Conservation (phyloP, 2,113 vertebrate genomes). For the Pelodiscus sinensis region DNA sequence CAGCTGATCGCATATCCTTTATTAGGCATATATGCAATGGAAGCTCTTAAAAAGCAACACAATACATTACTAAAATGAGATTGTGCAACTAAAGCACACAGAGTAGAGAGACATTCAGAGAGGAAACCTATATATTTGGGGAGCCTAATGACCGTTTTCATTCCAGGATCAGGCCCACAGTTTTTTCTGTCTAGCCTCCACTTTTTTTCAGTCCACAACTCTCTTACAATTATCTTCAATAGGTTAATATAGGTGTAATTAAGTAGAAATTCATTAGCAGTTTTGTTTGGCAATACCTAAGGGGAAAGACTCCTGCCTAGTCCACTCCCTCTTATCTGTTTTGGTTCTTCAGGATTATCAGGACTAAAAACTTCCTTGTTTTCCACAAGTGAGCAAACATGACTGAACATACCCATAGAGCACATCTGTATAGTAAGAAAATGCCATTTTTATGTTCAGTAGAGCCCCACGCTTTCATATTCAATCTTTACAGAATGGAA, state of each 20-base stretch:
- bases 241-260: neutral
- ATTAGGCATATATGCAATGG: neutral
- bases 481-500: neutral
- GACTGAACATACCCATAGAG: neutral
- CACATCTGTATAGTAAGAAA: neutral
- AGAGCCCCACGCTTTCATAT: neutral
- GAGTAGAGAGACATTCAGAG: neutral
- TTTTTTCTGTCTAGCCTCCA: neutral
- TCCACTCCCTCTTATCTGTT: neutral
- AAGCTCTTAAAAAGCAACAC: neutral
- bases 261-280: neutral
- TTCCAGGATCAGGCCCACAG: neutral
- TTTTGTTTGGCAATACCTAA: neutral
- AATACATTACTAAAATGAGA: neutral
- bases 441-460: neutral
- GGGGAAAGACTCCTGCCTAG: neutral
- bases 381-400: neutral
- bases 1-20: neutral
- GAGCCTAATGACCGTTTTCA: accelerated
- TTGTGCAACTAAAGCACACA: neutral
- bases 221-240: neutral
- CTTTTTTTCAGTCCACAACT: neutral
- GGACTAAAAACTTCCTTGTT: neutral
- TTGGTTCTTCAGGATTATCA: neutral
- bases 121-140: neutral